Evolutionary conservation across 2,113 vertebrate genomes (phyloP), one percentile per base, ranked within the genome.

Genomic region (Peucedramus taeniatus): DNA sequence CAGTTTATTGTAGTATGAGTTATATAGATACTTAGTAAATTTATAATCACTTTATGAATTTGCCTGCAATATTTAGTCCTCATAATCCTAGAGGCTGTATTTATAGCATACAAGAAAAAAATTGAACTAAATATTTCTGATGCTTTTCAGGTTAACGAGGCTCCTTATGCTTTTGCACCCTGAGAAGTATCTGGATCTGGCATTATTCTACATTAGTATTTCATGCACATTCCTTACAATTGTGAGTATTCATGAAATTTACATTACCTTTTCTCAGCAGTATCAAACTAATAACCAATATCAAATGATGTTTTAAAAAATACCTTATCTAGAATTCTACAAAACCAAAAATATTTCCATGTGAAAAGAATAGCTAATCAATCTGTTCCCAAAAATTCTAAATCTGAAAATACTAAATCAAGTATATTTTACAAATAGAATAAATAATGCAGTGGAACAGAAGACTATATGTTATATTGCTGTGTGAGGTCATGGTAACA

Each of bases 401-500:
- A 92, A 92, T 90, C 54, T 30, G 90, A 88, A 96, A 54, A 53
- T 87, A 35, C 7, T 81, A 78, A 86, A 93, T 17, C 22, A 77
- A 92, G 14, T 24, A 24, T 94, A 8, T 89, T 82, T 76, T 94
- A 65, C 42, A 83, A 94, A 84, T 70, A 50, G 27, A 89, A 63
- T 92, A 80, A 78, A 94, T 95, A 96, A 92, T 91, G 24, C 87
- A 90, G 33, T 94, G n/a, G 54, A 92, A 94, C 54, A 96, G 86
- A 95, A 95, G 50, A 63, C 49, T 80, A 2, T 64, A 20, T 56
- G 21, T 59, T 84, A 31, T 51, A 90, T 85, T 94, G 31, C 70
- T 78, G 13, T 71, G 9, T 37, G 39, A 86, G 30, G 74, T 83
- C 42, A 50, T 35, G 54, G 9, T 71, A 72, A 28, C 54, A 47